A percentile compares a stretch with the other conserved stretches of the same genome.
Conservation (phyloP, 2,797 vertebrate genomes). For the Eidolon dupreanum region DNA sequence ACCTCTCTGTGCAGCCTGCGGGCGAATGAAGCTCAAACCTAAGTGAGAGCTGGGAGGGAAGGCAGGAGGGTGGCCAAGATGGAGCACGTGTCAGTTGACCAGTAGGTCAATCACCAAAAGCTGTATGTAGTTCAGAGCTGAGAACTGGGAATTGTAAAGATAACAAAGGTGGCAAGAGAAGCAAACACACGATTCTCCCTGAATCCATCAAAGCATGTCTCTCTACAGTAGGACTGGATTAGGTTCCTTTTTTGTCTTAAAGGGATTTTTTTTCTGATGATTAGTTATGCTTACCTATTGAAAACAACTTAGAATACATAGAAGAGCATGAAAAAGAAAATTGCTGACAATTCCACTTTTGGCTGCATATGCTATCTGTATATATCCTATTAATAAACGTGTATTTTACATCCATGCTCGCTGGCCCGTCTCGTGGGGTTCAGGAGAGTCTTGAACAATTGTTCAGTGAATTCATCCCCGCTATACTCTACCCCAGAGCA, state of each 20-base stretch:
- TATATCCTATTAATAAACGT: background rate
- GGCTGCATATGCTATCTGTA: background rate
- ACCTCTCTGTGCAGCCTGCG: background rate
- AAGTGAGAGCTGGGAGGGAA: background rate
- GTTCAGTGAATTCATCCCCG: background rate
- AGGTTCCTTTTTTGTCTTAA: background rate
- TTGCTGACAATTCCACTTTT: background rate
- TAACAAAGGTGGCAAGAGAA: background rate
- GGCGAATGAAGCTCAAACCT: background rate
- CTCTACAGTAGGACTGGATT: background rate
- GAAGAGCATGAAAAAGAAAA: background rate
- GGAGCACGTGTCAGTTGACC: accelerated
- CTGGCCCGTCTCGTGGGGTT: background rate
- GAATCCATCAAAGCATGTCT: background rate
- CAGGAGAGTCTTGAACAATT: background rate
- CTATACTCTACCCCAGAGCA: background rate
- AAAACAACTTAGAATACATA: background rate
- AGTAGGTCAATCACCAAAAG: background rate
- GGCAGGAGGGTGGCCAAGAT: background rate
- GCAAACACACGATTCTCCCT: background rate
- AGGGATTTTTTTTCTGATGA: background rate
- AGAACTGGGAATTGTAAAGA: background rate
- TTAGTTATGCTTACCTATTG: background rate
- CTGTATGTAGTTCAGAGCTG: background rate
- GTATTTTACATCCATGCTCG: background rate